These are phyloP conservation scores for Nomada flava DNA, from an alignment of 2,888 invertebrate species.

Conservation along the genomic window DNA sequence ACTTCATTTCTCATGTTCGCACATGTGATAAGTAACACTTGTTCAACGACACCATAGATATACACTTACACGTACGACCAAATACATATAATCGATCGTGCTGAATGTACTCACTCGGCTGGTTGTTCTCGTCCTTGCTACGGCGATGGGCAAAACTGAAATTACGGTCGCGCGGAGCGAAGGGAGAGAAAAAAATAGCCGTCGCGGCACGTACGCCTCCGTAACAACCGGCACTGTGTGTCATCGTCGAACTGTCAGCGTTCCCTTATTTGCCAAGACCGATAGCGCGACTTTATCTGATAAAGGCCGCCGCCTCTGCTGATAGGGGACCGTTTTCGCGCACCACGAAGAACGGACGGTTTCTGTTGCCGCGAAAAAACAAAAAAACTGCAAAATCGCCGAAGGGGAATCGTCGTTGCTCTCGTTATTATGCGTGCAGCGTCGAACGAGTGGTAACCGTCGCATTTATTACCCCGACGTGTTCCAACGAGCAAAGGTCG, in stretches of 20 bases:
- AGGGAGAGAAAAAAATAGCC: slow-evolving; percentile 53
- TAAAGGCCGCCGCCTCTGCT: slow-evolving; percentile 53
- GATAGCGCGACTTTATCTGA: slow-evolving; percentile 74
- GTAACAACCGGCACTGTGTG: slow-evolving; percentile 58
- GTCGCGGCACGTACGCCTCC: slow-evolving; percentile 64
- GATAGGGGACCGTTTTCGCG: slow-evolving; percentile 57
- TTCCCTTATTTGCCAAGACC: slow-evolving; percentile 71
- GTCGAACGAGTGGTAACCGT: slow-evolving; percentile 50
- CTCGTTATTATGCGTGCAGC: slow-evolving; percentile 60
- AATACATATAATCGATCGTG: slow-evolving; percentile 51
- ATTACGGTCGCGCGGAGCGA: slow-evolving; percentile 46
- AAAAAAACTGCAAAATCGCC: slow-evolving; percentile 3
- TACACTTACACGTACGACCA: background rate
- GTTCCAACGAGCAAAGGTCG: slow-evolving; percentile 7
- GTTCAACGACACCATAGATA: background rate
- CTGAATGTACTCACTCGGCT: slow-evolving; percentile 48
- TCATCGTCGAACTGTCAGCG: slow-evolving; percentile 71
- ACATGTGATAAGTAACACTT: background rate
- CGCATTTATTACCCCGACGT: slow-evolving; percentile 60
- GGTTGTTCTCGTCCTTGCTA: slow-evolving; percentile 36
- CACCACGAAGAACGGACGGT: slow-evolving; percentile 8
- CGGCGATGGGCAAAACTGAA: slow-evolving; percentile 42
- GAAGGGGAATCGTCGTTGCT: slow-evolving; percentile 8
- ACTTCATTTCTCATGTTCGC: background rate
- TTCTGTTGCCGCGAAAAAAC: slow-evolving; percentile 7